Evolutionary conservation across 1,140 invertebrate species (phyloP).

Genomic region (Trichonephila clavata): DNA sequence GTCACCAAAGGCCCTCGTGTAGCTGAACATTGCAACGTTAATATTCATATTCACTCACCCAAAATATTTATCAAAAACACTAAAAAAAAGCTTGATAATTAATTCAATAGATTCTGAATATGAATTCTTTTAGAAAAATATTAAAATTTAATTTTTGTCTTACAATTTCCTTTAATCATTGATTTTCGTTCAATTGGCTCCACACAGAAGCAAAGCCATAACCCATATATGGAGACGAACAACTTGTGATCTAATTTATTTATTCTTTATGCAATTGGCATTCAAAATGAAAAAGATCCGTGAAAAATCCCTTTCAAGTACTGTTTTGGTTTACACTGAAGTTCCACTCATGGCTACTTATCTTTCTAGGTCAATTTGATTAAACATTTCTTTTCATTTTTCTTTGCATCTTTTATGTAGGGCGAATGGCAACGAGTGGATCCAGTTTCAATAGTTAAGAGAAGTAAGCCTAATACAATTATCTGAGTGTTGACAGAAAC

Average conservation of each 20-base stretch:
- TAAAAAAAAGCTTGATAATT: too few relatives aligned
- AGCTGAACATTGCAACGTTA: too few relatives aligned
- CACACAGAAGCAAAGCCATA: not conserved
- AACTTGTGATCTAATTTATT: constrained; percentile 18
- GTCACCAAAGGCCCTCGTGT: too few relatives aligned
- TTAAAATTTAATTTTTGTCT: too few relatives aligned
- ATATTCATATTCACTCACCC: too few relatives aligned
- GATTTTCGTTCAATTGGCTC: too few relatives aligned
- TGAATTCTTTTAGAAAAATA: too few relatives aligned
- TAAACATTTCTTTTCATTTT: not conserved
- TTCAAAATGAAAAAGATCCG: not conserved
- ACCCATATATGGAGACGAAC: not conserved
- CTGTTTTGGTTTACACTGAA: constrained; percentile 4
- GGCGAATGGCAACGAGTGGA: not conserved
- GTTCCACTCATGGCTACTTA: constrained; percentile 1
- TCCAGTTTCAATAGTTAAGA: not conserved
- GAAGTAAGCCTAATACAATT: too few relatives aligned
- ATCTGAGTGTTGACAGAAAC: too few relatives aligned
- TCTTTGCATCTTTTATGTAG: not conserved
- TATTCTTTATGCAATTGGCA: not conserved
- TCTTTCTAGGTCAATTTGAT: constrained; percentile 18
- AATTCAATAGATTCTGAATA: too few relatives aligned
- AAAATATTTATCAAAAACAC: too few relatives aligned
- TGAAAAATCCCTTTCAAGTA: constrained; percentile 11
- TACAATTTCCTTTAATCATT: too few relatives aligned